Percentiles rank a stretch among this genome's conserved stretches.
phyloP scores from a whole-genome alignment of 2,113 vertebrate genomes.

The Myocastor coypus region DNA sequence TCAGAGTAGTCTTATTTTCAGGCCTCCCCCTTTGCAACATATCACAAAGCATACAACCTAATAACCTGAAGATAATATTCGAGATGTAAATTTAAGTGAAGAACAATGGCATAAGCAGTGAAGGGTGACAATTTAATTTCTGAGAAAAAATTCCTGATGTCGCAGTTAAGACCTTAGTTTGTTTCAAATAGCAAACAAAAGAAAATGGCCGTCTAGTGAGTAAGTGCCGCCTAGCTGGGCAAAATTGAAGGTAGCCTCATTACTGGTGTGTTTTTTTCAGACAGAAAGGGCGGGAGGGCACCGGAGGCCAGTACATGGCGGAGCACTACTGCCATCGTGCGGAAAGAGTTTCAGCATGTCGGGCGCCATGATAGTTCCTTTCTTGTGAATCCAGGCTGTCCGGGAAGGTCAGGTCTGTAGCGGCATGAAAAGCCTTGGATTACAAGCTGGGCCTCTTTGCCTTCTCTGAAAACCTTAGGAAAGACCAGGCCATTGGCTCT shows the following conservation, averaged over 20 bases:
- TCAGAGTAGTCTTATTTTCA: background rate
- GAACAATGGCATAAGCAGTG: background rate
- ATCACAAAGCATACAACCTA: background rate
- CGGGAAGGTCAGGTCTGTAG: accelerated
- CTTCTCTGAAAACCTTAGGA: background rate
- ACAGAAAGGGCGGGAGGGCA: background rate
- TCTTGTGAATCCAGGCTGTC: background rate
- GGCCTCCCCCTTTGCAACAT: background rate
- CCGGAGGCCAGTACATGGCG: accelerated
- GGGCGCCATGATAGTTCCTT: background rate
- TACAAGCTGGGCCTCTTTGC: background rate
- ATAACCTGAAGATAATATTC: background rate
- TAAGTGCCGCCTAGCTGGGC: background rate
- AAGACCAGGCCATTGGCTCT: background rate
- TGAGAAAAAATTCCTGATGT: background rate
- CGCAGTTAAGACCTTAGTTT: background rate
- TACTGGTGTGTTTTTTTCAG: background rate
- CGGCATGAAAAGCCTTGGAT: background rate
- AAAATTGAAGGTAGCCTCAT: background rate
- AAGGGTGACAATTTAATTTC: background rate
- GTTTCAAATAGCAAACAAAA: background rate
- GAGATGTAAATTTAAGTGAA: background rate
- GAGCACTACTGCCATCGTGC: background rate
- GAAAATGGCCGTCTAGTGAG: background rate
- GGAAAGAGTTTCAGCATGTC: background rate